phyloP scores from a whole-genome alignment of 1,140 invertebrate species.

The Bombus breviceps region DNA sequence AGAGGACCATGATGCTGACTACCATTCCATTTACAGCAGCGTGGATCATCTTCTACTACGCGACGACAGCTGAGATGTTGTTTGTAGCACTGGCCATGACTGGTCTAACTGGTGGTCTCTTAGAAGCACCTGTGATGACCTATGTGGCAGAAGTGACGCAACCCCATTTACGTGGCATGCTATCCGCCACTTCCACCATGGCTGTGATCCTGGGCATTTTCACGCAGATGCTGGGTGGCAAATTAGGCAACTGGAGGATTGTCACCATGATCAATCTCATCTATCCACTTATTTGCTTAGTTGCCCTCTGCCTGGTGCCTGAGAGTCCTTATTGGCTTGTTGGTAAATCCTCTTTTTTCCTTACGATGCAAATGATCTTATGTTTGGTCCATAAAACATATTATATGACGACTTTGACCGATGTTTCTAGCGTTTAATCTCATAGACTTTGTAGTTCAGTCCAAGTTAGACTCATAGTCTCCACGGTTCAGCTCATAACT shows the following conservation, averaged over 20 bases:
- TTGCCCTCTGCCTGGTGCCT: slow-evolving; percentile 87
- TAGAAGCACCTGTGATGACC: slow-evolving; percentile 91
- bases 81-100: slow-evolving; percentile 87
- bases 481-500: too few relatives aligned
- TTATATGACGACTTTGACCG: too few relatives aligned
- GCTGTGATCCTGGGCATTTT: slow-evolving; percentile 89
- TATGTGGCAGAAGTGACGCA: slow-evolving; percentile 92
- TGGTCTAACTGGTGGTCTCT: slow-evolving; percentile 88
- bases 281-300: slow-evolving; percentile 86
- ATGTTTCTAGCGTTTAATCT: too few relatives aligned
- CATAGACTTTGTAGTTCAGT: too few relatives aligned
- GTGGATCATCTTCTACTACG: slow-evolving; percentile 88
- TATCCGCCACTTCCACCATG: slow-evolving; percentile 89
- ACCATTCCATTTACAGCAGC: slow-evolving; percentile 89
- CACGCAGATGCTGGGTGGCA: slow-evolving; percentile 87
- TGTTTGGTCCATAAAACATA: too few relatives aligned
- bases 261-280: slow-evolving; percentile 87
- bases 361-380: too few relatives aligned
- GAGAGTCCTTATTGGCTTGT: slow-evolving; percentile 91
- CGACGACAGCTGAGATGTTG: slow-evolving; percentile 84
- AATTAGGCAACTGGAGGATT: slow-evolving; percentile 87
- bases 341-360: slow-evolving; percentile 68
- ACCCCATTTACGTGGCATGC: slow-evolving; percentile 88
- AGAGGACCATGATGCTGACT: slow-evolving; percentile 88
- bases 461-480: too few relatives aligned